Percentiles rank a stretch among this genome's conserved stretches.
Evolutionary conservation across 2,797 vertebrate genomes (phyloP).

Genomic region (Babyrousa celebensis): DNA sequence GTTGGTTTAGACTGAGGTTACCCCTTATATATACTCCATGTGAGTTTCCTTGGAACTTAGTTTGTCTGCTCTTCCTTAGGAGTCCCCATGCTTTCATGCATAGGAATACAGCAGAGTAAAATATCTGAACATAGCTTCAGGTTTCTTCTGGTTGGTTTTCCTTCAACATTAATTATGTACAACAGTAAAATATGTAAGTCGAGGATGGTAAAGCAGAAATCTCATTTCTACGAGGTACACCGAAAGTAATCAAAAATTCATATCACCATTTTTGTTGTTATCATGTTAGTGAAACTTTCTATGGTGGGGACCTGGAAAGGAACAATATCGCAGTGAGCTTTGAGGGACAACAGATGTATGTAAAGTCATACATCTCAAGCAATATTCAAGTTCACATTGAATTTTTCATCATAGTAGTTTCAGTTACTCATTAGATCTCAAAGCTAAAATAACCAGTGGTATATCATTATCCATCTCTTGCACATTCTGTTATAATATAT

Average conservation of each 20-base stretch:
- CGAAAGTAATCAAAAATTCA: neutral
- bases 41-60: slow-evolving; percentile 44
- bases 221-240: neutral
- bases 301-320: no score
- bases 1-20: slow-evolving; percentile 41
- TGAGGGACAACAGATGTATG: neutral
- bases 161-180: neutral
- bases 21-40: neutral
- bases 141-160: slow-evolving; percentile 22
- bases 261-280: neutral
- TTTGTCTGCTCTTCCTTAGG: slow-evolving; percentile 41
- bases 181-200: neutral
- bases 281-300: neutral
- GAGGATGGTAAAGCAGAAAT: neutral
- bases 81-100: neutral
- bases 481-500: neutral
- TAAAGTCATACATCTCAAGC: neutral
- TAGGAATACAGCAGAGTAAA: neutral
- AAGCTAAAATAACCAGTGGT: neutral
- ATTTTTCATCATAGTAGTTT: neutral
- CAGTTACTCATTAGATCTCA: neutral
- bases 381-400: slow-evolving; percentile 16
- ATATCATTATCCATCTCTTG: neutral
- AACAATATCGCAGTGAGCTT: neutral
- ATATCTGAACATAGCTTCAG: slow-evolving; percentile 8